Evolutionary conservation across 1,140 invertebrate species (phyloP).

Genomic region (Drosophila pectinifera): DNA sequence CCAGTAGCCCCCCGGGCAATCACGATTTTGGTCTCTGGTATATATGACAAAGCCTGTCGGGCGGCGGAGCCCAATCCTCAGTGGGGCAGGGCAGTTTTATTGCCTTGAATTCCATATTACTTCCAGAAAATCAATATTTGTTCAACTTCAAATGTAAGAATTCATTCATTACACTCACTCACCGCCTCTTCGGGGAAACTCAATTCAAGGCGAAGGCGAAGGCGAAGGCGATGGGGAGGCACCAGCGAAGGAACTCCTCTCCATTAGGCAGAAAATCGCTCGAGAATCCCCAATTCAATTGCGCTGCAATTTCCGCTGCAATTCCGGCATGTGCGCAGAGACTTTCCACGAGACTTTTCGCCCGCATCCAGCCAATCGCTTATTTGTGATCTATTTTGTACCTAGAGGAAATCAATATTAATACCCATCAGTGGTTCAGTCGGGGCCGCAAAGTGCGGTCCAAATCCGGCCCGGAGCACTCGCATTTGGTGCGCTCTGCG

Average conservation of each 20-base stretch:
- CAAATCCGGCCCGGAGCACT: constrained; percentile 6
- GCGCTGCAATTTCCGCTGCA: constrained; percentile 49
- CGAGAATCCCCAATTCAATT: constrained; percentile 17
- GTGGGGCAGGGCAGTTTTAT: constrained; percentile 65
- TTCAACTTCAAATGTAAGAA: constrained; percentile 56
- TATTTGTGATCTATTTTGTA: constrained; percentile 31
- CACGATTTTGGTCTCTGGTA: constrained; percentile 61
- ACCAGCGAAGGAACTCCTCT: constrained; percentile 27
- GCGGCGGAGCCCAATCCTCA: constrained; percentile 16
- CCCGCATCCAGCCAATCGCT: not conserved
- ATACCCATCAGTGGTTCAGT: constrained; percentile 17
- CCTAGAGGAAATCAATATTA: constrained; percentile 35
- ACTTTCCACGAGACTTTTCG: constrained; percentile 13
- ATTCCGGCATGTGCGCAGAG: not conserved
- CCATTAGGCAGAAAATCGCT: constrained; percentile 12
- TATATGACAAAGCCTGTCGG: constrained; percentile 38
- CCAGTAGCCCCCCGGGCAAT: constrained; percentile 61
- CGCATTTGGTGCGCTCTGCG: not conserved
- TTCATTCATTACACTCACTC: constrained; percentile 44
- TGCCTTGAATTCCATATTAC: constrained; percentile 50
- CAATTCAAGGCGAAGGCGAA: not conserved
- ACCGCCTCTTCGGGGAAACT: constrained; percentile 5
- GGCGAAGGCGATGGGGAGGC: not conserved
- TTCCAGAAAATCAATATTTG: constrained; percentile 59
- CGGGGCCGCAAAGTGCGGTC: not conserved